phyloP scores from a whole-genome alignment of 2,113 vertebrate genomes.

The Oplegnathus fasciatus region DNA sequence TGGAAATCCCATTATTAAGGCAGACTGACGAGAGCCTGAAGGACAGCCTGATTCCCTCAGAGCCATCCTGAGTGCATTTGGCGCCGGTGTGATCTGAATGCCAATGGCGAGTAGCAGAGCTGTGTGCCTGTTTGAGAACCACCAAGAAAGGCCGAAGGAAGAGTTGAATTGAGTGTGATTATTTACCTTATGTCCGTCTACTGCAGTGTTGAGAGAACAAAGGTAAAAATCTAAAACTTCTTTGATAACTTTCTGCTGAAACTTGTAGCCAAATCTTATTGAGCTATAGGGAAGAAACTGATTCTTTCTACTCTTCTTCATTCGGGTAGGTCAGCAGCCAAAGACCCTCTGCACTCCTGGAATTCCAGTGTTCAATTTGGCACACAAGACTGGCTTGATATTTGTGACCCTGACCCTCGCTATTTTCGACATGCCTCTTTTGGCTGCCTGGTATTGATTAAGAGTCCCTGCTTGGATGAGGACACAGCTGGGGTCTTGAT shows the following conservation, averaged over 20 bases:
- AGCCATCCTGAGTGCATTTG: conserved; percentile 50
- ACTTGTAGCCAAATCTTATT: conserved; percentile 4
- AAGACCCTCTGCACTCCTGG: conserved; percentile 26
- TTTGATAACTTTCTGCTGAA: conserved; percentile 25
- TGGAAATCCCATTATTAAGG: conserved; percentile 74
- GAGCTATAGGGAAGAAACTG: neutral
- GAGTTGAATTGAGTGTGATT: conserved; percentile 15
- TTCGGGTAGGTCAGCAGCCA: conserved; percentile 33
- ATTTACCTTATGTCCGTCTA: neutral
- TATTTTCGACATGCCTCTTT: conserved; percentile 35
- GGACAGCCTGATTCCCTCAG: conserved; percentile 63
- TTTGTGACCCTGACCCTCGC: conserved; percentile 63
- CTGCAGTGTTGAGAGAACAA: neutral
- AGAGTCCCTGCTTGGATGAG: conserved; percentile 49
- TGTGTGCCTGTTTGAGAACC: conserved; percentile 26
- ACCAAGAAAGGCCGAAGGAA: conserved; percentile 10
- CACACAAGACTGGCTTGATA: conserved; percentile 44
- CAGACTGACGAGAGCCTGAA: conserved; percentile 63
- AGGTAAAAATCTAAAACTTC: conserved; percentile 4
- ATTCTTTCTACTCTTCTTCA: conserved; percentile 35
- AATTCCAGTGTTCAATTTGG: conserved; percentile 63
- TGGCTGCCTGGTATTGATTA: conserved; percentile 69
- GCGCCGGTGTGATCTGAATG: conserved; percentile 66
- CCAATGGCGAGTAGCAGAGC: conserved; percentile 33
- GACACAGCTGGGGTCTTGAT: conserved; percentile 69